These are phyloP conservation scores for Gallinago solitaria DNA, from an alignment of 2,797 vertebrate genomes.

Conservation along the genomic window DNA sequence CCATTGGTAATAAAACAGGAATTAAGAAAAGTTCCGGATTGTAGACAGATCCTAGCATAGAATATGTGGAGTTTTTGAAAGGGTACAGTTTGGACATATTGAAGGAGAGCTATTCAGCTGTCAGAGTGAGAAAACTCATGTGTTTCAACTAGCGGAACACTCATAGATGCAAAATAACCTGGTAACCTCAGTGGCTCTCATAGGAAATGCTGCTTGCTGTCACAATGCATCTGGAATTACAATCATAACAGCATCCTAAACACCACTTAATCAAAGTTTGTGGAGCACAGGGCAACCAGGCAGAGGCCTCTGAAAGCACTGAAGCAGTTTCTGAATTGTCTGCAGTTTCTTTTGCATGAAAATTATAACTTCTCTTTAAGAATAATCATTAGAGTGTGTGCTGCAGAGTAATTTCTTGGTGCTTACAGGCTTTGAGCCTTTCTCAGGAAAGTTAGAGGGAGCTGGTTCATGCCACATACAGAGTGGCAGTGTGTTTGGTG, in stretches of 20 bases:
- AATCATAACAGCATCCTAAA: neutral
- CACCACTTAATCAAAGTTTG: neutral
- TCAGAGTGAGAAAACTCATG: neutral
- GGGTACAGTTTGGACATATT: neutral
- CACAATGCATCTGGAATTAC: neutral
- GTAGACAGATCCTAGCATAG: neutral
- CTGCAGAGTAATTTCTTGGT: neutral
- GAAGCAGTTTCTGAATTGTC: neutral
- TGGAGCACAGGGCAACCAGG: neutral
- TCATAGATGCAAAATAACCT: neutral
- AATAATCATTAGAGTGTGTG: neutral
- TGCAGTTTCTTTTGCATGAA: neutral
- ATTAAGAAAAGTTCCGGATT: neutral
- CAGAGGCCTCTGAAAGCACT: neutral
- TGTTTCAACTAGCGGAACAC: neutral
- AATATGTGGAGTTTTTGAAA: neutral
- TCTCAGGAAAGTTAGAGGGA: neutral
- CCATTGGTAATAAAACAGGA: neutral
- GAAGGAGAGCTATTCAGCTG: neutral
- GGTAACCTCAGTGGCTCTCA: accelerated
- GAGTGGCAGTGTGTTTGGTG: no score
- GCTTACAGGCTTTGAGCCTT: neutral
- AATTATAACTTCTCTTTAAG: neutral
- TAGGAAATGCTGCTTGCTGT: neutral
- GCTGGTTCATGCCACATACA: neutral